Base-by-base conservation (phyloP, 2,888 invertebrate genomes). In the Panorpa germanica region DNA sequence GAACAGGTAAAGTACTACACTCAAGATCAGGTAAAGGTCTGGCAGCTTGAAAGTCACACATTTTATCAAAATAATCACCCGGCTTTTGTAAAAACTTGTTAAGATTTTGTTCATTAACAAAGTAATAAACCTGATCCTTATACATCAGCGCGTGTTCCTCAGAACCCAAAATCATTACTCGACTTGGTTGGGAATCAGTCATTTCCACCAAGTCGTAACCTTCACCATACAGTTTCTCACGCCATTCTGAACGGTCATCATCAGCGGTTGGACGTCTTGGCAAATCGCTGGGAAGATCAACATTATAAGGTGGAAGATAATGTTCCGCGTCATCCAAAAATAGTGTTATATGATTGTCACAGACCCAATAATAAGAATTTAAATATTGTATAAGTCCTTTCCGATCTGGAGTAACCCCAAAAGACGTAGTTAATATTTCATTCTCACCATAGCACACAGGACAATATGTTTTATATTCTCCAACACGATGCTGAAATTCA, bases 181-280 rank as follows among this genome's bases (percentile, higher is more conserved):
- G 58, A 2, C 50, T 40, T 3, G 65, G 65, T 33, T 62, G 46
- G 39, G 59, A 55, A 37, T 63, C 57, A 26, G 60, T 59, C 40
- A 67, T 71, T 16, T 66, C 65, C 1, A 71, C 66, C 15, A 68
- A 52, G n/a, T n/a, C n/a, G n/a, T n/a, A n/a, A n/a, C n/a, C n/a
- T n/a, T 43, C 74, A 74, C 34, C 58, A 46, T 2, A 72, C 72
- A 34, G 59, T 49, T 45, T 61, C 60, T 36, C 59, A 59, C 18
- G 64, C 45, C 29, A 50, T 47, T n/a, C n/a, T n/a, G n/a, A n/a
- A 13, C 40, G 39, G n/a, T 40, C 35, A 42, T 57, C 50, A 15
- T 63, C 46, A 9, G 50, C 50, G 32, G 55, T 50, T 2, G 60
- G 46, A 27, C 56, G 45, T 30, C 55, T 49, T 0, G 73, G 68